Evolutionary conservation across 53 echinoderm and acorn worm genomes (phyloP).

Genomic region (Actinopyga echinites): DNA sequence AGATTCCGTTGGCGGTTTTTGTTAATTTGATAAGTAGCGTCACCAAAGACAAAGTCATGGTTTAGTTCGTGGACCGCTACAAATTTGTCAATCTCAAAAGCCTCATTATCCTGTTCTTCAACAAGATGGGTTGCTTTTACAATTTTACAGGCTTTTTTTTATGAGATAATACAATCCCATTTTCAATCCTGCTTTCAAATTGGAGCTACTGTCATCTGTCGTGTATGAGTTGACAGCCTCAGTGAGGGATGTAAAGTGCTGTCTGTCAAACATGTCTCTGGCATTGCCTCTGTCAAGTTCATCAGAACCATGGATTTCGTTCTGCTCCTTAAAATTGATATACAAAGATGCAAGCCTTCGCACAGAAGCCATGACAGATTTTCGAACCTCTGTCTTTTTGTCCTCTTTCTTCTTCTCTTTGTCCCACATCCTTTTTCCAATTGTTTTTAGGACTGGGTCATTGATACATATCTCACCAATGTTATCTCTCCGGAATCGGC

Average conservation of each 20-base stretch:
- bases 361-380: conserved; percentile 63
- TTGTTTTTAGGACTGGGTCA: conserved; percentile 50
- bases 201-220: conserved; percentile 25
- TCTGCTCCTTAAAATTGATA: conserved; percentile 44
- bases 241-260: conserved; percentile 50
- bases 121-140: conserved; percentile 60
- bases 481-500: conserved; percentile 41
- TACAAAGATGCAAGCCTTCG: conserved; percentile 59
- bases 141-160: conserved; percentile 56
- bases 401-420: conserved; percentile 52
- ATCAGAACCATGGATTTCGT: conserved; percentile 12
- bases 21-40: conserved; percentile 59
- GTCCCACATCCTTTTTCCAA: conserved; percentile 65
- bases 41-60: conserved; percentile 56
- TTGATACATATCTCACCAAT: conserved; percentile 38
- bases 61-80: conserved; percentile 60
- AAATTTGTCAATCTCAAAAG: conserved; percentile 68
- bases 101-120: conserved; percentile 45
- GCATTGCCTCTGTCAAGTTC: conserved; percentile 21
- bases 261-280: conserved; percentile 66
- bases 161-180: conserved; percentile 62
- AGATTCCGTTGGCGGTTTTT: conserved; percentile 53
- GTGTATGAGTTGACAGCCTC: conserved; percentile 64
- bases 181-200: conserved; percentile 62
- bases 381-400: conserved; percentile 56